Percentiles rank a stretch among this genome's conserved stretches.
These are phyloP conservation scores for Zygothrica quintamaculata DNA, from an alignment of 2,888 invertebrate genomes.

Conservation along the genomic window DNA sequence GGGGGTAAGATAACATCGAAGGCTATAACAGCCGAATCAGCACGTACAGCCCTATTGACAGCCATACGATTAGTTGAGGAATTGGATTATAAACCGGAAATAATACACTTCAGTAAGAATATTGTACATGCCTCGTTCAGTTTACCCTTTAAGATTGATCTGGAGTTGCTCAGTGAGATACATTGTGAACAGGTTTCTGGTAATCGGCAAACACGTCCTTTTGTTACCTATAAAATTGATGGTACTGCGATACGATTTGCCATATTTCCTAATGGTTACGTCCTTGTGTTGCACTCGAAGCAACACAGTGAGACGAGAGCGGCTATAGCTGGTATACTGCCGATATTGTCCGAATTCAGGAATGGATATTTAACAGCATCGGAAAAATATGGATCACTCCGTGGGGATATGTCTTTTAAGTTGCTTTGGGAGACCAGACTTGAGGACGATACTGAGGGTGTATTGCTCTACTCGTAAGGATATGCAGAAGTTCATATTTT, in stretches of 20 bases:
- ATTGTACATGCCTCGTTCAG: conserved; percentile 59
- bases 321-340: conserved; percentile 53
- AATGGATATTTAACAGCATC: conserved; percentile 42
- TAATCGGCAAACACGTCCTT: conserved; percentile 45
- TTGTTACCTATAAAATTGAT: conserved; percentile 54
- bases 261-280: conserved; percentile 59
- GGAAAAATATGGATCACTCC: conserved; percentile 34
- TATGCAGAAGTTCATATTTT: too few species aligned
- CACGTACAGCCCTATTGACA: conserved; percentile 38
- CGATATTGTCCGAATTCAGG: conserved; percentile 52
- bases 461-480: conserved; percentile 49
- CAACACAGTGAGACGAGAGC: conserved; percentile 51
- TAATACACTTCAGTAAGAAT: conserved; percentile 44
- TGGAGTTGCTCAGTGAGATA: conserved; percentile 34
- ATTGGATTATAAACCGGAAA: conserved; percentile 51
- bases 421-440: conserved; percentile 64
- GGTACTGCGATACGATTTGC: conserved; percentile 47
- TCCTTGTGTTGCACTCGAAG: conserved; percentile 52
- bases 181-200: conserved; percentile 30
- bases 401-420: conserved; percentile 54
- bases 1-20: conserved; percentile 44
- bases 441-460: conserved; percentile 56
- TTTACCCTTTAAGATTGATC: conserved; percentile 61
- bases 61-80: conserved; percentile 48
- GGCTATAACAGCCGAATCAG: conserved; percentile 45